These are phyloP conservation scores for Ibycter americanus DNA, from an alignment of 2,797 vertebrate species.

Conservation along the genomic window DNA sequence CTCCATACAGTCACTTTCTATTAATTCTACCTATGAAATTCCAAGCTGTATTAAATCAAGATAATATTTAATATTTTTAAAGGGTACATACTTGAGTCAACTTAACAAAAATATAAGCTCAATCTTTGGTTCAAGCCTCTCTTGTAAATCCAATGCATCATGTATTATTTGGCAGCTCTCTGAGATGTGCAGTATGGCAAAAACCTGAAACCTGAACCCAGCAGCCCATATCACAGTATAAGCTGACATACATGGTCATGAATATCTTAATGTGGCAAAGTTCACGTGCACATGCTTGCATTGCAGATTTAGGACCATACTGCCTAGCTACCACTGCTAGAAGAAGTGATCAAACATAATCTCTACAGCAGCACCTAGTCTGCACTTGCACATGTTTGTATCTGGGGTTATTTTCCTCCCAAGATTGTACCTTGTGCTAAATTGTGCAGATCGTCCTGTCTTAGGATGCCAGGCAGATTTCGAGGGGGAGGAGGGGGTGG, in stretches of 20 bases:
- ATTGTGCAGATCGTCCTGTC: background rate
- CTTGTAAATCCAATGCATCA: background rate
- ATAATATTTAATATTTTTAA: background rate
- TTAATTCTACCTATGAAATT: background rate
- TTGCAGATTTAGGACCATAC: background rate
- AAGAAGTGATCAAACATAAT: background rate
- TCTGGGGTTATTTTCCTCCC: background rate
- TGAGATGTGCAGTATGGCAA: background rate
- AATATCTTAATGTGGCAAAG: background rate
- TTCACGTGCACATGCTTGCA: background rate
- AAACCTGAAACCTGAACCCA: background rate
- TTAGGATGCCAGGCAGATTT: background rate
- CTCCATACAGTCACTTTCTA: background rate
- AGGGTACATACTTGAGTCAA: background rate
- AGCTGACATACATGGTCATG: background rate
- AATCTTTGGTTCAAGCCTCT: background rate
- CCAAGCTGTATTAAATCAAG: background rate
- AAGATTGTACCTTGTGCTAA: constrained; percentile 53
- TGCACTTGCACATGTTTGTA: background rate
- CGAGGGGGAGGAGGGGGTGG: constrained; percentile 64
- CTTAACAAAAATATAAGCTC: background rate
- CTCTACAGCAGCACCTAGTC: background rate
- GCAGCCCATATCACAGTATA: background rate
- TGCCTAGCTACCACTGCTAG: background rate
- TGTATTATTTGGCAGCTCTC: background rate